Evolutionary conservation across 1,140 invertebrate species (phyloP).

Genomic region (Aphelenchoides avenae): DNA sequence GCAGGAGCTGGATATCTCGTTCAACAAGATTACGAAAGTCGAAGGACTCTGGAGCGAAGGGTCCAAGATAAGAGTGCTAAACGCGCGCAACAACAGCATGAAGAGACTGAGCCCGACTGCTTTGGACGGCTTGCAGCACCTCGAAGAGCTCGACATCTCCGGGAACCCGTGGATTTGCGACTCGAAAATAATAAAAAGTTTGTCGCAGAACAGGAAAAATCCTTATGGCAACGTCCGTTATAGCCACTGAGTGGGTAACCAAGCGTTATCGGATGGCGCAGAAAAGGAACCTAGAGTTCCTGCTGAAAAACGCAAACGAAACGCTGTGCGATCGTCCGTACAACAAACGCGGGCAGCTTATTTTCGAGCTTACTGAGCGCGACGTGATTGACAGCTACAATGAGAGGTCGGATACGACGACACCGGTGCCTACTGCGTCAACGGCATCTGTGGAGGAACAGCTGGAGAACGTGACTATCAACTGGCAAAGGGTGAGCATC

Average conservation of each 20-base stretch:
- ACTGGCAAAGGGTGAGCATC: slow-evolving; percentile 18
- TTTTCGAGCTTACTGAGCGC: slow-evolving; percentile 30
- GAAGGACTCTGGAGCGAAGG: slow-evolving; percentile 22
- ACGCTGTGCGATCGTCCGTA: slow-evolving; percentile 45
- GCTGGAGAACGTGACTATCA: slow-evolving; percentile 34
- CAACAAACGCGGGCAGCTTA: slow-evolving; percentile 3
- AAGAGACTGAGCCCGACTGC: slow-evolving; percentile 16
- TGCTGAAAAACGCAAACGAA: slow-evolving; percentile 24
- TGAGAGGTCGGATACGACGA: slow-evolving; percentile 39
- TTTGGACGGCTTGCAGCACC: slow-evolving; percentile 9
- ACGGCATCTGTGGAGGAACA: slow-evolving; percentile 12
- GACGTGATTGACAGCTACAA: slow-evolving; percentile 37
- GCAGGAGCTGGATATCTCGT: slow-evolving; percentile 34
- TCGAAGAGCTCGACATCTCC: slow-evolving; percentile 33
- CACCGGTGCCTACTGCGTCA: slow-evolving; percentile 1
- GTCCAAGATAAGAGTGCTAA: slow-evolving; percentile 16
- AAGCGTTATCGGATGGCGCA: too few relatives aligned
- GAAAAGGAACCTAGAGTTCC: too few relatives aligned
- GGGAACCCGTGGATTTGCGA: slow-evolving; percentile 48
- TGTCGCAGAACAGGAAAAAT: too few relatives aligned
- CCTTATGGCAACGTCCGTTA: too few relatives aligned
- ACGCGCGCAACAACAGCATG: slow-evolving; percentile 23
- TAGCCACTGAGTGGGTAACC: too few relatives aligned
- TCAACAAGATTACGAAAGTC: slow-evolving; percentile 29
- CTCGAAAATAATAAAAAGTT: slow-evolving; percentile 29